These are phyloP conservation scores for Volucella zonaria DNA, from an alignment of 2,888 invertebrate species.

Conservation along the genomic window DNA sequence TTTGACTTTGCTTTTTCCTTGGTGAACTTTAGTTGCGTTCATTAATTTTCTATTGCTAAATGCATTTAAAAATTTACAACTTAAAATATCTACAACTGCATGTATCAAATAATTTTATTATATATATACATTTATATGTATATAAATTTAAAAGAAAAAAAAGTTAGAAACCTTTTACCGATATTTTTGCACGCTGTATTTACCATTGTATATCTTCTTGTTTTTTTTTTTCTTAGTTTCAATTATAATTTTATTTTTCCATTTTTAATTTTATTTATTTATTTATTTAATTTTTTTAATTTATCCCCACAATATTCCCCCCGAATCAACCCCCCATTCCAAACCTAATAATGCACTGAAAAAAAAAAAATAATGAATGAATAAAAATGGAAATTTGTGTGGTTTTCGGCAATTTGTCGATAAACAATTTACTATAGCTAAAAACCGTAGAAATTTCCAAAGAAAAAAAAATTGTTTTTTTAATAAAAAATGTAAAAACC, in stretches of 20 bases:
- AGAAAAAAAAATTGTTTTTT: background rate
- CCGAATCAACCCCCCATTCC: slow-evolving; percentile 9
- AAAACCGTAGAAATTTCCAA: slow-evolving; percentile 48
- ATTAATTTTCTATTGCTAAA: slow-evolving; percentile 26
- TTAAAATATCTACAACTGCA: slow-evolving; percentile 30
- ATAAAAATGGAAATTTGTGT: slow-evolving; percentile 47
- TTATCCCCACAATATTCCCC: slow-evolving; percentile 39
- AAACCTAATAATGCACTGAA: slow-evolving; percentile 59
- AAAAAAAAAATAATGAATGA: slow-evolving; percentile 27
- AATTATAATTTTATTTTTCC: slow-evolving; percentile 7
- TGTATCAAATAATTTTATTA: slow-evolving; percentile 15
- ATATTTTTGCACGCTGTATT: slow-evolving; percentile 49
- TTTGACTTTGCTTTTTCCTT: slow-evolving; percentile 16
- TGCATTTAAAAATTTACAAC: background rate
- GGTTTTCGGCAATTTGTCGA: slow-evolving; percentile 31
- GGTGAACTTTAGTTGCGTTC: slow-evolving; percentile 11
- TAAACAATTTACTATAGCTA: background rate
- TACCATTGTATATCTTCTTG: slow-evolving; percentile 7
- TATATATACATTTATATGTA: background rate
- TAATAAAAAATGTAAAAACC: slow-evolving; percentile 22
- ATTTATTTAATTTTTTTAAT: slow-evolving; percentile 36
- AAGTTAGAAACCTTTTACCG: slow-evolving; percentile 9
- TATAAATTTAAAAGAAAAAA: background rate
- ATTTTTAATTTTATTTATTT: slow-evolving; percentile 5
- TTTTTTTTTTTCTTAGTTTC: slow-evolving; percentile 12